These are phyloP conservation scores for Parascotia fuliginaria DNA, from an alignment of 2,888 invertebrate genomes.

Conservation along the genomic window DNA sequence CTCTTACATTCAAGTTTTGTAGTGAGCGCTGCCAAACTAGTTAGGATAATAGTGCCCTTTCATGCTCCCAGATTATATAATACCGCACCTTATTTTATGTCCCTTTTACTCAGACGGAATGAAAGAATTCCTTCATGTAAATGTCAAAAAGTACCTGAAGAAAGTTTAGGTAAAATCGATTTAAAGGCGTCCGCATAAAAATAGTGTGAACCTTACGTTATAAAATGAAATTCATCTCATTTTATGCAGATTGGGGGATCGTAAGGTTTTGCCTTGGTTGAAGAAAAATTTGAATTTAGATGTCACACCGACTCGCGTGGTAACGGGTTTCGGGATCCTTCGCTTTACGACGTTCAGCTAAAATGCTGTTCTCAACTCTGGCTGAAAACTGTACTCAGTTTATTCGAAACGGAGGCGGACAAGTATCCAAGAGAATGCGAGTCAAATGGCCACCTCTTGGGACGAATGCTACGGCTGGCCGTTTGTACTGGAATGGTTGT, in stretches of 20 bases:
- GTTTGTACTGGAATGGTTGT: constrained; percentile 72
- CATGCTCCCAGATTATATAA: constrained; percentile 25
- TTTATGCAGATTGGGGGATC: constrained; percentile 71
- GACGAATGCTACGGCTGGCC: constrained; percentile 72
- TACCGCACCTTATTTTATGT: constrained; percentile 26
- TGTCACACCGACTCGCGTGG: constrained; percentile 69
- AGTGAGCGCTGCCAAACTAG: constrained; percentile 34
- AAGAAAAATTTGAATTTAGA: constrained; percentile 83
- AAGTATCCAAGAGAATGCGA: constrained; percentile 68
- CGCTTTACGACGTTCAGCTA: constrained; percentile 78
- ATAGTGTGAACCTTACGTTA: constrained; percentile 64
- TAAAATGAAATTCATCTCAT: constrained; percentile 74
- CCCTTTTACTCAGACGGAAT: constrained; percentile 9
- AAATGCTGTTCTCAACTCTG: constrained; percentile 77
- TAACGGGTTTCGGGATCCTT: constrained; percentile 69
- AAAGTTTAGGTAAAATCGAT: constrained; percentile 46
- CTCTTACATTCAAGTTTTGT: constrained; percentile 21
- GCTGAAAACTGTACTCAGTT: constrained; percentile 75
- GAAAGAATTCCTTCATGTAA: constrained; percentile 8
- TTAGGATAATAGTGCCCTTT: constrained; percentile 29
- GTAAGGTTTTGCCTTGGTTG: constrained; percentile 61
- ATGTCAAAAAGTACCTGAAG: constrained; percentile 31
- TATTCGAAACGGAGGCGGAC: constrained; percentile 76
- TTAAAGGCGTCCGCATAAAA: constrained; percentile 49
- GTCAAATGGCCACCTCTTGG: constrained; percentile 80